phyloP scores from a whole-genome alignment of 1,140 invertebrate genomes.

The Venturia canescens region DNA sequence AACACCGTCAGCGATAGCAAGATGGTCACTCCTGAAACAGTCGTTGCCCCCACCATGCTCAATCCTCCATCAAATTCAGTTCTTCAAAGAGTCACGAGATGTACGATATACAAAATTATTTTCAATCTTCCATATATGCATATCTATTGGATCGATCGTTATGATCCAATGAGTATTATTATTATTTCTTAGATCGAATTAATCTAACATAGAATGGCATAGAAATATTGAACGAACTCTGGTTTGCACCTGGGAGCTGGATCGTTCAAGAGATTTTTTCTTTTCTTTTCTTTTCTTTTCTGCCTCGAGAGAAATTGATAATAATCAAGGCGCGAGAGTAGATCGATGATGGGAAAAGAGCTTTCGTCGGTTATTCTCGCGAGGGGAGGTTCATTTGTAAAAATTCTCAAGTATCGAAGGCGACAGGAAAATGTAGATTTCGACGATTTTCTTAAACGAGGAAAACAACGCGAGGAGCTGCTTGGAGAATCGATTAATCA shows the following conservation, averaged over 20 bases:
- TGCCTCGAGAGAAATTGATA: neutral
- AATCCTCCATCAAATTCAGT: slow-evolving; percentile 48
- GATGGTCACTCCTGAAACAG: slow-evolving; percentile 99
- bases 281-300: too few relatives aligned
- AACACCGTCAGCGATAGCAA: slow-evolving; percentile 99
- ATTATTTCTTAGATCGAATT: too few relatives aligned
- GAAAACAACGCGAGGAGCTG: too few relatives aligned
- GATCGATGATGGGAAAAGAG: neutral
- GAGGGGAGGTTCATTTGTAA: too few relatives aligned
- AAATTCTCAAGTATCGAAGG: too few relatives aligned
- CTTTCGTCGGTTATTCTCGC: neutral
- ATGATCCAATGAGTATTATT: neutral
- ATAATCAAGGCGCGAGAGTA: neutral
- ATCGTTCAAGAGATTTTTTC: neutral
- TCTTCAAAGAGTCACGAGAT: slow-evolving; percentile 43
- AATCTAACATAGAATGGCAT: too few relatives aligned
- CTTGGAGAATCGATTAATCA: too few relatives aligned
- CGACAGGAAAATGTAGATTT: too few relatives aligned
- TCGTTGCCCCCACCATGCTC: slow-evolving; percentile 65
- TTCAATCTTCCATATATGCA: slow-evolving; percentile 11
- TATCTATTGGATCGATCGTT: neutral
- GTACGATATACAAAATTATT: slow-evolving; percentile 30
- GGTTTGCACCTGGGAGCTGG: neutral
- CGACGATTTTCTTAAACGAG: too few relatives aligned
- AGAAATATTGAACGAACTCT: too few relatives aligned